These are phyloP conservation scores for Elysia crispata DNA, from an alignment of 2,888 invertebrate genomes.

Conservation along the genomic window DNA sequence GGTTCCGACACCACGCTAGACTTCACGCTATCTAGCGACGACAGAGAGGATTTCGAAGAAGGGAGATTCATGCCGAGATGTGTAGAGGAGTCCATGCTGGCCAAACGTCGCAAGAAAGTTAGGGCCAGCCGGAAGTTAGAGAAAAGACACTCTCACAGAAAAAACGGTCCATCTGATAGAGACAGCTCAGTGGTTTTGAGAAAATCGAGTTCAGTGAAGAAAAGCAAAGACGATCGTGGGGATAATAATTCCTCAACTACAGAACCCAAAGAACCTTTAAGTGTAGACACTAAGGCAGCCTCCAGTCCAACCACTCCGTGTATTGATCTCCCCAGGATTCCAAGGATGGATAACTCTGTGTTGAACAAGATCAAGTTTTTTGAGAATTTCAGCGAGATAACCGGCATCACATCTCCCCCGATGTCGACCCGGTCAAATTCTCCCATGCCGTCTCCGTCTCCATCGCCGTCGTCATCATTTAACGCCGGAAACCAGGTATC, in stretches of 20 bases:
- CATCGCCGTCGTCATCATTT: too few relatives aligned
- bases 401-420: too few relatives aligned
- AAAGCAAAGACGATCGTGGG: neutral
- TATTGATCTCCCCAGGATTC: neutral
- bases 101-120: too few relatives aligned
- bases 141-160: neutral
- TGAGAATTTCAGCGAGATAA: conserved; percentile 5
- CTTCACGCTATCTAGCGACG: conserved; percentile 30
- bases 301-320: neutral
- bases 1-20: conserved; percentile 25
- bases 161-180: neutral
- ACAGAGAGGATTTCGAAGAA: neutral
- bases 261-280: neutral
- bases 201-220: too few relatives aligned
- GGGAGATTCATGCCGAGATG: neutral
- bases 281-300: neutral
- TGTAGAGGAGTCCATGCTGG: too few relatives aligned
- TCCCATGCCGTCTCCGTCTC: too few relatives aligned
- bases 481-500: too few relatives aligned
- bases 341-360: conserved; percentile 30
- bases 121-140: too few relatives aligned
- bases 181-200: neutral
- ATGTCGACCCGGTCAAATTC: too few relatives aligned
- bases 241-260: neutral
- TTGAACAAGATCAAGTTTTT: conserved; percentile 42